These are phyloP conservation scores for Dipus sagitta DNA, from an alignment of 2,797 vertebrate species.

Conservation along the genomic window DNA sequence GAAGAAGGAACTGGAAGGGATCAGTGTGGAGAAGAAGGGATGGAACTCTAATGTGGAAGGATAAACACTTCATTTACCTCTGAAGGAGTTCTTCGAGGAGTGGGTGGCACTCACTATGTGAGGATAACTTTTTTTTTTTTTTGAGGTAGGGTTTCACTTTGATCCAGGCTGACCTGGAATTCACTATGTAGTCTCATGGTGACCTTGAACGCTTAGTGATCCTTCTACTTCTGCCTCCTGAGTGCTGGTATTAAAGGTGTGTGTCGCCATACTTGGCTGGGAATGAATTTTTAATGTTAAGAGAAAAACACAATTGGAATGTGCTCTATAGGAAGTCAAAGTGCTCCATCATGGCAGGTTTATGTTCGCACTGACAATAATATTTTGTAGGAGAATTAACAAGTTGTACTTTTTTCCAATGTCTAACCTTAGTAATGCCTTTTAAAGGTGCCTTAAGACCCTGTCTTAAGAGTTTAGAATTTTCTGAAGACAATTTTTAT, in stretches of 20 bases:
- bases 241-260: no score
- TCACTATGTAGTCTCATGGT: no score
- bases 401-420: background rate
- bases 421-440: background rate
- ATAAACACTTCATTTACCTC: background rate
- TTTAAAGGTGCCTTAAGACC: background rate
- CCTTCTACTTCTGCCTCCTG: no score
- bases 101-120: background rate
- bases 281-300: background rate
- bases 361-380: background rate
- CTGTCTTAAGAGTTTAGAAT: conserved; percentile 32
- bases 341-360: background rate
- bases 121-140: background rate
- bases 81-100: background rate
- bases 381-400: background rate
- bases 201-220: no score
- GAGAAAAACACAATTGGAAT: background rate
- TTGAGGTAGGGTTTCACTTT: no score
- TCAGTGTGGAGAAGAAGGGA: background rate
- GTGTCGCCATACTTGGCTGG: no score
- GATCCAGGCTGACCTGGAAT: no score
- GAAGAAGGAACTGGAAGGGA: background rate
- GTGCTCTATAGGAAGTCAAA: background rate
- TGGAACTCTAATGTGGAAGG: background rate
- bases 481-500: conserved; percentile 56